These are phyloP conservation scores for Muscicapa adusta DNA, from an alignment of 2,113 vertebrate genomes.

Conservation along the genomic window DNA sequence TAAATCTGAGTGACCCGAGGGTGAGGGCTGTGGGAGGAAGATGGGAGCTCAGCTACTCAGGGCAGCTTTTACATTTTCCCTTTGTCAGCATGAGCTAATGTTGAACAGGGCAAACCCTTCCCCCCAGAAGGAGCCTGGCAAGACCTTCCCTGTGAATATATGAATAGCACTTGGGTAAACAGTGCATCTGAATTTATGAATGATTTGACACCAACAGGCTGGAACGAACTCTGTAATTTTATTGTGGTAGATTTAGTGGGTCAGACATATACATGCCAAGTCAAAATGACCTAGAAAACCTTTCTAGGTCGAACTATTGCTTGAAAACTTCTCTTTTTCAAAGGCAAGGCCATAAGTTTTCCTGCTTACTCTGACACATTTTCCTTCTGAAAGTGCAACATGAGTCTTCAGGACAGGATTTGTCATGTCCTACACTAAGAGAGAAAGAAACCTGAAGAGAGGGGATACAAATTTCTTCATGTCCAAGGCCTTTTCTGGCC, in stretches of 20 bases:
- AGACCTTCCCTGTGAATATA: conserved; percentile 22
- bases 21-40: background rate
- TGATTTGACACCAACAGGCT: conserved; percentile 47
- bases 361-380: conserved; percentile 33
- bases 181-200: conserved; percentile 55
- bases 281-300: conserved; percentile 72
- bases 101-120: conserved; percentile 11
- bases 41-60: background rate
- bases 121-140: background rate
- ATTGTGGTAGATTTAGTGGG: conserved; percentile 63
- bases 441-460: conserved; percentile 1
- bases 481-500: background rate
- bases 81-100: conserved; percentile 28
- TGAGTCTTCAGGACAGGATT: conserved; percentile 12
- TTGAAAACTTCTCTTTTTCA: conserved; percentile 49
- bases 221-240: conserved; percentile 40
- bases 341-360: background rate
- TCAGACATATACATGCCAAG: conserved; percentile 60
- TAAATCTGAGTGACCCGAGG: background rate
- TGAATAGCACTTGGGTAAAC: conserved; percentile 47
- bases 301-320: conserved; percentile 72
- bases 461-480: background rate
- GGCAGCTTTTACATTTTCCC: conserved; percentile 3
- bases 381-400: conserved; percentile 18
- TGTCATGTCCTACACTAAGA: conserved; percentile 24